Conservation (phyloP, 2,797 vertebrate genomes). For the Pipistrellus pipistrellus region DNA sequence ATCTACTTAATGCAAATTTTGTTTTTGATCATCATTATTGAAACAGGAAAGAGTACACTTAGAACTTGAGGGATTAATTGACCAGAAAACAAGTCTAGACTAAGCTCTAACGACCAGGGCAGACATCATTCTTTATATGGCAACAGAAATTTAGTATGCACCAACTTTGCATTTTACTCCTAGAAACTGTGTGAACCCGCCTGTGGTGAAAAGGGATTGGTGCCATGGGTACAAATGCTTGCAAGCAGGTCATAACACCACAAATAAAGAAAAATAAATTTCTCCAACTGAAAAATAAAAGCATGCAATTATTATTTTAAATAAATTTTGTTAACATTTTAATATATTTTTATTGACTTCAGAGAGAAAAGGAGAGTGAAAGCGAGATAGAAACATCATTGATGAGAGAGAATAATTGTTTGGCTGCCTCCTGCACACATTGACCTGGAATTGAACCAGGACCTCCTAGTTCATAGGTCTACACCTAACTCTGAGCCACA, state of each 20-base stretch:
- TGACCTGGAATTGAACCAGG: too few species aligned
- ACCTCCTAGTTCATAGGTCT: too few species aligned
- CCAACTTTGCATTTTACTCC: not conserved
- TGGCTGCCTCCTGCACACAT: too few species aligned
- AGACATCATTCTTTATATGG: not conserved
- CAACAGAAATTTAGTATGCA: not conserved
- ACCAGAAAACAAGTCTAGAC: slow-evolving; percentile 12
- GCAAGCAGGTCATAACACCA: not conserved
- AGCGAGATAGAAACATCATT: too few species aligned
- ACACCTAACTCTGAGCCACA: too few species aligned
- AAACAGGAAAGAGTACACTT: not conserved
- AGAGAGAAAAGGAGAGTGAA: too few species aligned
- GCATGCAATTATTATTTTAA: not conserved
- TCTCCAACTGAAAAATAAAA: not conserved
- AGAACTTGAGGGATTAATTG: not conserved
- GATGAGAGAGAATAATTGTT: too few species aligned
- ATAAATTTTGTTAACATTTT: too few species aligned
- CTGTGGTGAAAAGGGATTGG: not conserved
- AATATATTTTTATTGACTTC: too few species aligned
- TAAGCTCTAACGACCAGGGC: not conserved
- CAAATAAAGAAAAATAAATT: not conserved
- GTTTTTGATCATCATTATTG: slow-evolving; percentile 48
- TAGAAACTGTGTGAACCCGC: not conserved
- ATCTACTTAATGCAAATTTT: slow-evolving; percentile 25
- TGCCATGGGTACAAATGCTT: not conserved